A percentile compares a stretch with the other conserved stretches of the same genome.
Conservation (phyloP, 1,140 invertebrate species). For the Pseudomyrmex concolor region DNA sequence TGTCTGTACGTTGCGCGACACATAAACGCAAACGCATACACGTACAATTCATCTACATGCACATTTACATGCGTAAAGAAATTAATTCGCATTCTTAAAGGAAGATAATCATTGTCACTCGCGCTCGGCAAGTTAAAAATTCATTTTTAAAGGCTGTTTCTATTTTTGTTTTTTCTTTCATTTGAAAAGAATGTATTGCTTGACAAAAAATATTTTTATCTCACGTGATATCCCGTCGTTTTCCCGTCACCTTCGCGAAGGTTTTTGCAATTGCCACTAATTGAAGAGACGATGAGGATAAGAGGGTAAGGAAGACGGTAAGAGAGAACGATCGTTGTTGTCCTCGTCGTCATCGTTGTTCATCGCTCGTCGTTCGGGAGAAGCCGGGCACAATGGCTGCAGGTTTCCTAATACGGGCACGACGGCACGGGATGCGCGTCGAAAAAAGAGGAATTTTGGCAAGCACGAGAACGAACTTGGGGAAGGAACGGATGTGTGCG, state of each 20-base stretch:
- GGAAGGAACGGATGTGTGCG: constrained; percentile 48
- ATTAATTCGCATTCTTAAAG: background rate
- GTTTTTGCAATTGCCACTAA: constrained; percentile 52
- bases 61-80: background rate
- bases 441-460: constrained; percentile 77
- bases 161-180: background rate
- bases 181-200: background rate
- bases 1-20: constrained; percentile 19
- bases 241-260: constrained; percentile 38
- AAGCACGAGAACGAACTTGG: constrained; percentile 51
- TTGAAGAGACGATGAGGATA: background rate
- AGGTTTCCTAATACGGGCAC: constrained; percentile 82
- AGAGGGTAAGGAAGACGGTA: background rate
- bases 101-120: background rate
- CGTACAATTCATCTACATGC: background rate
- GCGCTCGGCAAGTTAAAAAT: background rate
- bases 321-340: constrained; percentile 29
- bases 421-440: constrained; percentile 45
- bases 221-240: constrained; percentile 42
- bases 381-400: constrained; percentile 78
- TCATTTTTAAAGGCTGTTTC: background rate
- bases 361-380: constrained; percentile 55
- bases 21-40: background rate
- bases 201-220: background rate
- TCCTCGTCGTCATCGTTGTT: constrained; percentile 52